Conservation (phyloP, 2,888 invertebrate species). For the Spialia ferax region DNA sequence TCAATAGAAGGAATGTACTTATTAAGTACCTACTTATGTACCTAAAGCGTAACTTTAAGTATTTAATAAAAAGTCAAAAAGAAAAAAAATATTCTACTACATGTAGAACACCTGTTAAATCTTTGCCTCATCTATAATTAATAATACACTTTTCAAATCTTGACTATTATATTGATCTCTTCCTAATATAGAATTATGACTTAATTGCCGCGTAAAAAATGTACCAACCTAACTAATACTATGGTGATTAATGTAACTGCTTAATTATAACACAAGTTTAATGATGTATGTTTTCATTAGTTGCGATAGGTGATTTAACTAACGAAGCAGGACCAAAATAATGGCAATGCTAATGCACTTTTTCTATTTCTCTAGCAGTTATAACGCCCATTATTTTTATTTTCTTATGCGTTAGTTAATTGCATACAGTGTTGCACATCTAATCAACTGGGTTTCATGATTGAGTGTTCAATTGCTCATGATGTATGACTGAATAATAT, state of each 20-base stretch:
- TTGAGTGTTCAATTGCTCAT: not conserved
- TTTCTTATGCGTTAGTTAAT: conserved; percentile 20
- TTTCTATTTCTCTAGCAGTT: not conserved
- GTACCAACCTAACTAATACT: not conserved
- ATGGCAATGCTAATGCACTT: not conserved
- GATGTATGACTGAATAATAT: not conserved
- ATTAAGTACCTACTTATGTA: too few relatives aligned
- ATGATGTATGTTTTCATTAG: conserved; percentile 10
- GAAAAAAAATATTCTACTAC: too few relatives aligned
- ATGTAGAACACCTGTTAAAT: too few relatives aligned
- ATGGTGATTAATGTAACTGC: not conserved
- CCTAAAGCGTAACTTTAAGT: too few relatives aligned
- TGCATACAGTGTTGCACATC: conserved; percentile 12
- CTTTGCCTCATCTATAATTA: too few relatives aligned
- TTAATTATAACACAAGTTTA: not conserved
- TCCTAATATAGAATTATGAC: not conserved
- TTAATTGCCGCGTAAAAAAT: not conserved
- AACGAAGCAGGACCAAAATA: not conserved
- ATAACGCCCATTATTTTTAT: conserved; percentile 3
- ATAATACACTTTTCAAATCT: too few relatives aligned
- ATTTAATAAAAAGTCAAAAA: too few relatives aligned
- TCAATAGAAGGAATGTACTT: too few relatives aligned
- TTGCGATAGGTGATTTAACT: not conserved
- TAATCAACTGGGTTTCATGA: not conserved
- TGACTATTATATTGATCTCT: not conserved